A percentile compares a stretch with the other conserved stretches of the same genome.
Evolutionary conservation across 2,797 vertebrate species (phyloP).

Genomic region (Peromyscus aztecus): DNA sequence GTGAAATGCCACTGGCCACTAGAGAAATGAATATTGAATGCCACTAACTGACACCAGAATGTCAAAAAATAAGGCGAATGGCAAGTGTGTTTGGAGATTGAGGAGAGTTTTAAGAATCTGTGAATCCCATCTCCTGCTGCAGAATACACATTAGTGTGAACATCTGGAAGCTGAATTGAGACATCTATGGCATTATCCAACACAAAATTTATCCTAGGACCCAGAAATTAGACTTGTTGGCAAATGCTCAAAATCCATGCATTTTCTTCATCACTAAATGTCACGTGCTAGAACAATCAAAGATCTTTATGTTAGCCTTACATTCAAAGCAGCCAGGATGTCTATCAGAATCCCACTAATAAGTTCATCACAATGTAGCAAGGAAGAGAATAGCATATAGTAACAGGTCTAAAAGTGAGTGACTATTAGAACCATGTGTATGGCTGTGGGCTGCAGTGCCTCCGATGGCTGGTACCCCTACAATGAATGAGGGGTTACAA

Average conservation of each 20-base stretch:
- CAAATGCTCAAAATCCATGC: not conserved
- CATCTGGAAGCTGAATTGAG: not conserved
- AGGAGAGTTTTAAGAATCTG: constrained; percentile 27
- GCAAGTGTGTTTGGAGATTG: not conserved
- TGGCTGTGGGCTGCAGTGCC: not conserved
- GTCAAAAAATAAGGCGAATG: constrained; percentile 34
- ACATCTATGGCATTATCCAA: not conserved
- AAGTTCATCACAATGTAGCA: not conserved
- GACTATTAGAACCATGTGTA: not conserved
- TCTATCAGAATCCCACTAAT: not conserved
- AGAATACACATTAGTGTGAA: not conserved
- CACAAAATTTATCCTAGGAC: not conserved
- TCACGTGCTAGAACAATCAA: not conserved
- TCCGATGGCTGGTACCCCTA: not conserved
- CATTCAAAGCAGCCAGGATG: not conserved
- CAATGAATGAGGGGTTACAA: not conserved
- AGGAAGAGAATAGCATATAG: not conserved
- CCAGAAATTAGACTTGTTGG: not conserved
- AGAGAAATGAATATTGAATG: not conserved
- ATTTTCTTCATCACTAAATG: constrained; percentile 24
- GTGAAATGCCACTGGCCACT: not conserved
- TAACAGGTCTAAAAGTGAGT: not conserved
- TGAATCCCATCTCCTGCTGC: not conserved
- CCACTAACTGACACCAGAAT: not conserved
- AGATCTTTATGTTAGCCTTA: not conserved